A percentile compares a stretch with the other conserved stretches of the same genome.
Evolutionary conservation across 1,140 invertebrate genomes (phyloP).

Genomic region (Anastatus disparis): DNA sequence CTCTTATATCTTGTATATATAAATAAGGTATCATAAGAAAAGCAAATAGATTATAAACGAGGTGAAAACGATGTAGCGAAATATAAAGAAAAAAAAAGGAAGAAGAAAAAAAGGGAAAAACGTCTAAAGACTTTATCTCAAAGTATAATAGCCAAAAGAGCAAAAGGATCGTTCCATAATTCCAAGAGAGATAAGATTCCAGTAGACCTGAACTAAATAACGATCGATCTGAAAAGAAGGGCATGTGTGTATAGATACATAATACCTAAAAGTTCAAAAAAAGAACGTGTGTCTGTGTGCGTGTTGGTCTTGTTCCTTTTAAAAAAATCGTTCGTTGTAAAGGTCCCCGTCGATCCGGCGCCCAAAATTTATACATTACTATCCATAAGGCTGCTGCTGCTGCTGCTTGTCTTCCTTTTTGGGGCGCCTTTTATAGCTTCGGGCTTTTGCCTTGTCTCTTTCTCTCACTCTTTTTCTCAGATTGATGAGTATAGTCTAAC

Average conservation of each 20-base stretch:
- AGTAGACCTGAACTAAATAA: neutral
- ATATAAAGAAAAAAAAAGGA: neutral
- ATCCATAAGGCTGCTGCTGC: too few relatives aligned
- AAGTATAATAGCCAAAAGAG: slow-evolving; percentile 19
- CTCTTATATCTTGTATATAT: too few relatives aligned
- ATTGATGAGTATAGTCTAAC: slow-evolving; percentile 59
- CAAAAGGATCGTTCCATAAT: slow-evolving; percentile 4
- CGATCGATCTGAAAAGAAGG: neutral
- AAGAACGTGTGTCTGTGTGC: too few relatives aligned
- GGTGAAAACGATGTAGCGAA: too few relatives aligned
- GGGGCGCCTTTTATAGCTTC: slow-evolving; percentile 38
- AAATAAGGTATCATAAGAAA: slow-evolving; percentile 6
- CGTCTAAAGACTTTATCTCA: slow-evolving; percentile 12
- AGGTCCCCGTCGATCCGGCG: neutral
- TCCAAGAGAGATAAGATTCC: slow-evolving; percentile 36
- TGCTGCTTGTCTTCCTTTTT: too few relatives aligned
- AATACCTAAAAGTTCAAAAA: neutral
- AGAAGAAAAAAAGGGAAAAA: too few relatives aligned
- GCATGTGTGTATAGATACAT: neutral
- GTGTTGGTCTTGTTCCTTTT: neutral
- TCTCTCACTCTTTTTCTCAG: too few relatives aligned
- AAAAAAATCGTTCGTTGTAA: slow-evolving; percentile 1
- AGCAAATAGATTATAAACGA: too few relatives aligned
- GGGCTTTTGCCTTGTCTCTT: slow-evolving; percentile 56
- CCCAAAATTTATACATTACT: too few relatives aligned